Conservation (phyloP, 2,113 vertebrate species). For the Callaeas wilsoni region DNA sequence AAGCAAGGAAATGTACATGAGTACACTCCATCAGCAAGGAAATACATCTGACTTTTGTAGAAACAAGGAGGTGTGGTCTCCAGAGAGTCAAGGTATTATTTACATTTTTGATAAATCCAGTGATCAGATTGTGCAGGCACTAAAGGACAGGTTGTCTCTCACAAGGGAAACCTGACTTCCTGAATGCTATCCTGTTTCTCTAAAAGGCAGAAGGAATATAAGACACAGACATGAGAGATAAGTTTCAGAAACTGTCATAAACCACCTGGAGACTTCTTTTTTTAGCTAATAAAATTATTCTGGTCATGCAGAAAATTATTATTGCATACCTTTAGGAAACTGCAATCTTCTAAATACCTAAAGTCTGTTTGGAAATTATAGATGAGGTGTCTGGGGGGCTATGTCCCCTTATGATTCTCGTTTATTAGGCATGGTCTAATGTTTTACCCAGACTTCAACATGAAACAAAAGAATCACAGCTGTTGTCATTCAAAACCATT, state of each 20-base stretch:
- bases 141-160: background rate
- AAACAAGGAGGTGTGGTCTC: background rate
- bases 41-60: background rate
- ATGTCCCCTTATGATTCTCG: background rate
- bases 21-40: background rate
- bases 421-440: background rate
- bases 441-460: background rate
- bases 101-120: background rate
- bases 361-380: background rate
- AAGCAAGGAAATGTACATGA: background rate
- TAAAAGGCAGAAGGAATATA: background rate
- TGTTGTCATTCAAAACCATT: background rate
- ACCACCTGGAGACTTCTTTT: background rate
- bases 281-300: background rate
- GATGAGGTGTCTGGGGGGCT: background rate
- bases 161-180: background rate
- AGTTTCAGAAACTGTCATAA: background rate
- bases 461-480: background rate
- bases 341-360: background rate
- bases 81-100: background rate
- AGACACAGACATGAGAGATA: background rate
- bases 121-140: background rate
- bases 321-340: background rate
- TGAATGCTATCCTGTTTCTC: background rate
- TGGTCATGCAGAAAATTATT: background rate